phyloP scores from a whole-genome alignment of 2,797 vertebrate genomes.

The Protosalanx chinensis region DNA sequence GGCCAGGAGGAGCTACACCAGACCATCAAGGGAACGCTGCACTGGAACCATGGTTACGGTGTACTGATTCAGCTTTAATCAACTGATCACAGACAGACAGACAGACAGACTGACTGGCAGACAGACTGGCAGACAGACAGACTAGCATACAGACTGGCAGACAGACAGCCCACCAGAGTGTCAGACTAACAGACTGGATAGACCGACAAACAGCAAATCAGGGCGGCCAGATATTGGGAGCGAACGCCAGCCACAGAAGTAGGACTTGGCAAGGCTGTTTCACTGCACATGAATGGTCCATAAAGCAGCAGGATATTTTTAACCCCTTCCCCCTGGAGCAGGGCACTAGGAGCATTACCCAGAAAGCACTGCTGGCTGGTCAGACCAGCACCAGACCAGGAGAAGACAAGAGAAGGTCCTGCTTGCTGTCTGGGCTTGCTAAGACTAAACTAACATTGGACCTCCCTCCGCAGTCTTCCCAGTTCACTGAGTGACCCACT shows the following conservation, averaged over 20 bases:
- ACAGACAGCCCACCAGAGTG: too few species aligned
- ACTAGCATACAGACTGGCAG: too few species aligned
- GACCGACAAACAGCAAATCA: background rate
- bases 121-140: too few species aligned
- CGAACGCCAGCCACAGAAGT: constrained; percentile 9
- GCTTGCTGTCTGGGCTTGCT: background rate
- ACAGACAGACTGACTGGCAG: too few species aligned
- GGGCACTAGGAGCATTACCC: constrained; percentile 50
- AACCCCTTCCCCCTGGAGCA: constrained; percentile 62
- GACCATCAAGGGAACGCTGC: too few species aligned
- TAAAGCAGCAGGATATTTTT: constrained; percentile 66
- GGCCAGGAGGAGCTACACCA: background rate
- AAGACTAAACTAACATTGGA: background rate
- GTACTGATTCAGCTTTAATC: too few species aligned
- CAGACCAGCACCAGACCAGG: constrained; percentile 32
- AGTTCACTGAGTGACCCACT: background rate
- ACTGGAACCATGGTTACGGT: too few species aligned
- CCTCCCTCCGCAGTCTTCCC: background rate
- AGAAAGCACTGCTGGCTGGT: constrained; percentile 54
- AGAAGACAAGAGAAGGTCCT: background rate
- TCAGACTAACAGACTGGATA: too few species aligned
- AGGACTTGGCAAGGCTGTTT: constrained; percentile 49
- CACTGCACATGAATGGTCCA: constrained; percentile 65
- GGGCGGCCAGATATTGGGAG: too few species aligned
- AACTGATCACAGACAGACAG: too few species aligned